Evolutionary conservation across 2,797 vertebrate species (phyloP).

Genomic region (Gambelia wislizenii): DNA sequence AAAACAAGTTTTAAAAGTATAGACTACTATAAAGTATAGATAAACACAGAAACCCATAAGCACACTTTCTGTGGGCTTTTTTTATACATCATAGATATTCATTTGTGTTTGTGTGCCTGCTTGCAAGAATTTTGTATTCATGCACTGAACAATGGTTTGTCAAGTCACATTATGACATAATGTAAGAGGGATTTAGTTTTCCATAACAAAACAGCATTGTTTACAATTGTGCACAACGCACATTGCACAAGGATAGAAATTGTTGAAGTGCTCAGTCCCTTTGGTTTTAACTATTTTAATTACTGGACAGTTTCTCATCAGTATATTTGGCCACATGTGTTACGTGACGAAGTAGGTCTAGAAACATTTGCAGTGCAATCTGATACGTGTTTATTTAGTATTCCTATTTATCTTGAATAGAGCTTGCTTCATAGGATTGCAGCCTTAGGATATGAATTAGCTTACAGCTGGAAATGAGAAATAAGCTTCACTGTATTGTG

Average conservation of each 20-base stretch:
- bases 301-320: constrained; percentile 30
- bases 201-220: constrained; percentile 64
- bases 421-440: not conserved
- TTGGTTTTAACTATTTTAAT: not conserved
- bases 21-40: not conserved
- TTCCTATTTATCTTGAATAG: not conserved
- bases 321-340: not conserved
- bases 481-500: not conserved
- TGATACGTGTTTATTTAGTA: not conserved
- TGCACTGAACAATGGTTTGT: constrained; percentile 40
- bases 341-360: not conserved
- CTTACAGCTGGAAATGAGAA: not conserved
- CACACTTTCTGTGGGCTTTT: not conserved
- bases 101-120: not conserved
- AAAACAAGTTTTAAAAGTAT: constrained; percentile 28
- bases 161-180: constrained; percentile 68
- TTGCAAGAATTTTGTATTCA: constrained; percentile 53
- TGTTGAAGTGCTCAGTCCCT: not conserved
- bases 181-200: constrained; percentile 63
- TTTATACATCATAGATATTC: constrained; percentile 25
- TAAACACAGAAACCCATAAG: not conserved
- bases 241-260: not conserved
- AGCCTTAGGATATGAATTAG: not conserved
- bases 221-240: not conserved
- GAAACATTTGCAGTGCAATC: not conserved